Evolutionary conservation across 2,797 vertebrate genomes (phyloP).

Genomic region (Anolis apletophallus): DNA sequence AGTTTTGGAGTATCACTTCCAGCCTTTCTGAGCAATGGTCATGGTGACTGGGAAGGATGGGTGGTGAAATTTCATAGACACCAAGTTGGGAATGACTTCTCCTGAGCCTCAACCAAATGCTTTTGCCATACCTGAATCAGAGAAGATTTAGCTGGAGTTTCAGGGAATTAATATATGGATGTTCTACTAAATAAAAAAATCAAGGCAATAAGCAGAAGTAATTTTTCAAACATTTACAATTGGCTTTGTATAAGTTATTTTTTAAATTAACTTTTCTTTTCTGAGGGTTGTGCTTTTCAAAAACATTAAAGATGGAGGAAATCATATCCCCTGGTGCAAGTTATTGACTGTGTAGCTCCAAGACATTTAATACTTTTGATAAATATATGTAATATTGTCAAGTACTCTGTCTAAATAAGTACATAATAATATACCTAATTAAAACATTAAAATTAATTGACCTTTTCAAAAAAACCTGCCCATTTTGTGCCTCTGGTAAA

Average conservation of each 20-base stretch:
- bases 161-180: neutral
- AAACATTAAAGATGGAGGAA: neutral
- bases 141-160: neutral
- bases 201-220: neutral
- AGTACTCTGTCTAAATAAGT: constrained; percentile 2
- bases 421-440: constrained; percentile 25
- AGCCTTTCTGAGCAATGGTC: neutral
- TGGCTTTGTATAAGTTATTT: neutral
- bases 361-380: constrained; percentile 33
- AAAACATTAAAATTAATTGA: constrained; percentile 47
- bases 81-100: neutral
- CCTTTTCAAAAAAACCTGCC: constrained; percentile 20
- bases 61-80: neutral
- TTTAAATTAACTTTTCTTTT: neutral
- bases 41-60: neutral
- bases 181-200: neutral
- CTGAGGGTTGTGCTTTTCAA: neutral
- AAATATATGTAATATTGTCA: constrained; percentile 14
- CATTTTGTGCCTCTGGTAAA: constrained; percentile 48
- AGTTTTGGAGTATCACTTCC: neutral
- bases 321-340: neutral
- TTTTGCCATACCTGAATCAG: neutral
- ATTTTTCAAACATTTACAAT: neutral
- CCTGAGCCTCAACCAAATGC: neutral
- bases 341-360: constrained; percentile 33